Conservation (phyloP, 2,797 vertebrate genomes). For the Notolepis coatsorum region DNA sequence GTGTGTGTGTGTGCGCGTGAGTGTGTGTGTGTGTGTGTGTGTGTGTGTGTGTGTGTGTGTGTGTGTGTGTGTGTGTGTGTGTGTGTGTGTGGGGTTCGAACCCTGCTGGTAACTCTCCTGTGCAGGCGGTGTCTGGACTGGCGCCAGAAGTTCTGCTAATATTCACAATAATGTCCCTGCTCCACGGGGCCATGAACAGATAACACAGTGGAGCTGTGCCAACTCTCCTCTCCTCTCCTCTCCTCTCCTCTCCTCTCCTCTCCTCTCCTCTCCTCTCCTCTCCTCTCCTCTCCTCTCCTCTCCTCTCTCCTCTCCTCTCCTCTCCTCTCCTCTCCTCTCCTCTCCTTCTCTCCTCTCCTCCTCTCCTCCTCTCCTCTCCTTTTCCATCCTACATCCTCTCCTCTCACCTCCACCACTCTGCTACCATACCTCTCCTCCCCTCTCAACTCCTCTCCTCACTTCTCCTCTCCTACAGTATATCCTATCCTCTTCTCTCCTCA, state of each 20-base stretch:
- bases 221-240: slow-evolving; percentile 46
- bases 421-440: too few species aligned
- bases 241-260: neutral
- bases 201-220: slow-evolving; percentile 71
- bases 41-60: neutral
- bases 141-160: slow-evolving; percentile 77
- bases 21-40: neutral
- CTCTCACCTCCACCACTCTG: too few species aligned
- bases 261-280: slow-evolving; percentile 8
- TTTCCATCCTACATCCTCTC: neutral
- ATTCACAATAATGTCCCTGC: slow-evolving; percentile 73
- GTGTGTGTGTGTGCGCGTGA: slow-evolving; percentile 1
- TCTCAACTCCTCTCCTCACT: too few species aligned
- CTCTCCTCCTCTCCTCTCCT: slow-evolving; percentile 29
- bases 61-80: slow-evolving; percentile 3
- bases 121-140: slow-evolving; percentile 67
- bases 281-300: slow-evolving; percentile 36
- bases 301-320: slow-evolving; percentile 14
- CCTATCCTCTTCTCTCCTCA: too few species aligned
- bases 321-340: slow-evolving; percentile 22
- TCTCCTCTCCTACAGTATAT: too few species aligned
- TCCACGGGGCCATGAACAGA: slow-evolving; percentile 65
- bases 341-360: slow-evolving; percentile 48
- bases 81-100: slow-evolving; percentile 59
- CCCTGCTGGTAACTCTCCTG: slow-evolving; percentile 58